phyloP scores from a whole-genome alignment of 1,140 invertebrate species.

The Formica exsecta region DNA sequence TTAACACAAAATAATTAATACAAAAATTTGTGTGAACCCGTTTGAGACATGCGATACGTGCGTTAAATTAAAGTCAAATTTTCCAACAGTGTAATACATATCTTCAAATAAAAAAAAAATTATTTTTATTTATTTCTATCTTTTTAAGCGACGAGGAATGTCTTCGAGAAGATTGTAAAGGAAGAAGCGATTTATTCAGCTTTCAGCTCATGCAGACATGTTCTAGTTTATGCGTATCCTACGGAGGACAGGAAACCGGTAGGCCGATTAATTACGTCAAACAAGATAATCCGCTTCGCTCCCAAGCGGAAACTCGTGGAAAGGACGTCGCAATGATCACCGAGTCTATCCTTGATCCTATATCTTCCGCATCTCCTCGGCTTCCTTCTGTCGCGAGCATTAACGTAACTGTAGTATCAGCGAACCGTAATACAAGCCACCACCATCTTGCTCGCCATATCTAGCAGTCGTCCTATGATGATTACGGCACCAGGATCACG shows the following conservation, averaged over 20 bases:
- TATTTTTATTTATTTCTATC: not conserved
- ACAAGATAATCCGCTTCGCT: conserved; percentile 21
- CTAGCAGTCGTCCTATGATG: not conserved
- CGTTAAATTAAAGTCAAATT: no score
- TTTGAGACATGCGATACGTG: no score
- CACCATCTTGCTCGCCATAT: conserved; percentile 3
- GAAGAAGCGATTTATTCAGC: conserved; percentile 7
- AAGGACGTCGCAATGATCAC: conserved; percentile 53
- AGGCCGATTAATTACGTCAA: conserved; percentile 48
- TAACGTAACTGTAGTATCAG: conserved; percentile 83
- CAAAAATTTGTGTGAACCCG: no score
- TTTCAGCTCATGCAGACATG: not conserved
- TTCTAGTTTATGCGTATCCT: conserved; percentile 18
- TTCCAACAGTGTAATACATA: not conserved
- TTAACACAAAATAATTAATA: no score
- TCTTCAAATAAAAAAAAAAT: not conserved
- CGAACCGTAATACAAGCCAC: conserved; percentile 78
- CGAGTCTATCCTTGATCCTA: conserved; percentile 28
- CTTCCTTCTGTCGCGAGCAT: conserved; percentile 73
- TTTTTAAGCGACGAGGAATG: not conserved
- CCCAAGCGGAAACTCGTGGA: not conserved
- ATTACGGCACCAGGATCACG: conserved; percentile 21
- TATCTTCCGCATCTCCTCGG: conserved; percentile 9
- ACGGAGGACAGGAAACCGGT: not conserved
- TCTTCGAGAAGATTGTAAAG: not conserved